Evolutionary conservation across 2,888 invertebrate species (phyloP), one percentile per base, ranked within the genome.

Genomic region (Drosophila tanythrix): DNA sequence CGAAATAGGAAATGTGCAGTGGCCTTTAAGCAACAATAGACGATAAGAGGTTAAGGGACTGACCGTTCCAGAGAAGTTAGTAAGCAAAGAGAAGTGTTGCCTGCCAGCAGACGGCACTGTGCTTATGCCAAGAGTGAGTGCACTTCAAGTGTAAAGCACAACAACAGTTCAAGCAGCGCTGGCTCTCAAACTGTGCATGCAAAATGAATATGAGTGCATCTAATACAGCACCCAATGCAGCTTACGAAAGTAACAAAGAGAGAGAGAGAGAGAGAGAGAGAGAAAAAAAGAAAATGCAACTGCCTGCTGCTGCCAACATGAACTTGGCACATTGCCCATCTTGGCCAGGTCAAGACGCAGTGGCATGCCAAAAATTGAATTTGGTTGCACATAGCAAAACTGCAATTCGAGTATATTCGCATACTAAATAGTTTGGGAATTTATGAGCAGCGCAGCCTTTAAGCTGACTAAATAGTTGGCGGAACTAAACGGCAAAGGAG

Each of bases 361-460:
- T 63, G 65, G 51, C 33, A 40, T 70, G 82, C 81, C 76, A 78
- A 70, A 79, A 81, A 83, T 66, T 74, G 74, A 78, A 82, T 74
- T 75, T 64, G 72, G 59, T 65, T 80, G 72, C 71, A 13, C 10
- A 40, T 25, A 57, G 67, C 29, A 43, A 27, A 57, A 62, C 48
- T 61, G 48, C 38, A 71, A 53, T 68, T 62, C 52, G 64, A 52
- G 69, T 67, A 78, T 69, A 76, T 69, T 82, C 36, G 56, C 72
- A 79, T 84, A 79, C 85, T 81, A 82, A 88, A 82, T 81, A 88
- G 66, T 61, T 13, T 66, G 62, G 57, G 62, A 85, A 88, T 85
- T 84, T 84, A 85, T 74, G 83, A 73, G 55, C 64, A 68, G 69
- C 71, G 65, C 51, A 67, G 72, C 76, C 70, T 79, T 81, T 66